Percentiles rank a stretch among this genome's conserved stretches.
Conservation (phyloP, 1,140 invertebrate genomes). For the Drosophila obscura region DNA sequence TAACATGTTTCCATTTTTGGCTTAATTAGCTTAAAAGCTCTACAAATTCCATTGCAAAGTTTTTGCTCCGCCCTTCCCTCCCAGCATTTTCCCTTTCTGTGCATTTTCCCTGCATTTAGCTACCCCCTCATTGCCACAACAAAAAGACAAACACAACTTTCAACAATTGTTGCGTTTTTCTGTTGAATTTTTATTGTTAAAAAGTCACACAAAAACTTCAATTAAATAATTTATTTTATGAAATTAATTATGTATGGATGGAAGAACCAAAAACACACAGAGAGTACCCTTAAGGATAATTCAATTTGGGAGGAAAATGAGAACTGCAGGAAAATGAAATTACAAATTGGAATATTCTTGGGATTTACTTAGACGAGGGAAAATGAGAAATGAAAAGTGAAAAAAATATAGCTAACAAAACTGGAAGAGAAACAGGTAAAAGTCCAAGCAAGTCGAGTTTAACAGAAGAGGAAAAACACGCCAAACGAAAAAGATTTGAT, state of each 20-base stretch:
- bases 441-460: too few species aligned
- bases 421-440: too few species aligned
- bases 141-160: slow-evolving; percentile 40
- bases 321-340: too few species aligned
- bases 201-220: slow-evolving; percentile 61
- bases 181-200: slow-evolving; percentile 16
- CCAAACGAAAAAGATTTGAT: too few species aligned
- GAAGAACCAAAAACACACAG: slow-evolving; percentile 18
- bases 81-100: neutral
- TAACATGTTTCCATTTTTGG: slow-evolving; percentile 25
- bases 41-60: slow-evolving; percentile 3
- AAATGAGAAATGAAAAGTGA: too few species aligned
- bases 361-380: too few species aligned
- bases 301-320: too few species aligned
- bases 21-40: slow-evolving; percentile 61
- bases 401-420: too few species aligned
- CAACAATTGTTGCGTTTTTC: slow-evolving; percentile 10
- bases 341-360: too few species aligned
- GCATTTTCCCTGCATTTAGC: neutral
- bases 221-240: slow-evolving; percentile 64
- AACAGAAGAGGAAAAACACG: too few species aligned
- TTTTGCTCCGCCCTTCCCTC: neutral
- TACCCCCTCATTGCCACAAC: neutral
- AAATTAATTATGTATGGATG: slow-evolving; percentile 59
- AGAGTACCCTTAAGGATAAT: neutral